A percentile compares a stretch with the other conserved stretches of the same genome.
Evolutionary conservation across 2,888 invertebrate species (phyloP).

Genomic region (Drosophila sordidula): DNA sequence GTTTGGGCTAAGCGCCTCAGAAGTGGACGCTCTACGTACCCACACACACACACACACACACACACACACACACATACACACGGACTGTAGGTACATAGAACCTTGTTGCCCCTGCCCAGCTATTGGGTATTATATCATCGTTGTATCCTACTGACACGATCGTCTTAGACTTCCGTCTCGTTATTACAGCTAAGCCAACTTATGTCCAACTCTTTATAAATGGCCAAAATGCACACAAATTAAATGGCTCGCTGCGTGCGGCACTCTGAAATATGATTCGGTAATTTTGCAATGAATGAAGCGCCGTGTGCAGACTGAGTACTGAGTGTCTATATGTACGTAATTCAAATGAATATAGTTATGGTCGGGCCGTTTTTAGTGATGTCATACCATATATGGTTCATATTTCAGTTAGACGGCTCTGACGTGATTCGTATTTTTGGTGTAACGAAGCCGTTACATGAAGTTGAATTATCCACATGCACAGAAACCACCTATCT

Average conservation of each 20-base stretch:
- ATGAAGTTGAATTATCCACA: slow-evolving; percentile 22
- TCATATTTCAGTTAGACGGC: slow-evolving; percentile 76
- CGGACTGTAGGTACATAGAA: slow-evolving; percentile 6
- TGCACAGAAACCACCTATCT: not conserved
- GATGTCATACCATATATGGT: slow-evolving; percentile 80
- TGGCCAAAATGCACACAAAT: slow-evolving; percentile 53
- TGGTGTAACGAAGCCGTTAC: slow-evolving; percentile 49
- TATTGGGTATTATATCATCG: slow-evolving; percentile 63
- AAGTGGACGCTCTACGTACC: slow-evolving; percentile 32
- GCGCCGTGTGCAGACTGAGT: slow-evolving; percentile 46
- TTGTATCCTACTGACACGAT: slow-evolving; percentile 42
- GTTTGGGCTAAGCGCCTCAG: slow-evolving; percentile 73
- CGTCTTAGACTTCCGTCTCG: slow-evolving; percentile 66
- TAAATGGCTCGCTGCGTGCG: slow-evolving; percentile 60
- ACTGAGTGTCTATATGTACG: slow-evolving; percentile 12
- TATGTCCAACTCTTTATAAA: slow-evolving; percentile 39
- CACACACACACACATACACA: slow-evolving; percentile 9
- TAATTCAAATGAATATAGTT: slow-evolving; percentile 38
- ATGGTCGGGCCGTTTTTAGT: slow-evolving; percentile 73
- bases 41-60: slow-evolving; percentile 8
- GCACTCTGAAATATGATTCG: slow-evolving; percentile 74
- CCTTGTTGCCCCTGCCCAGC: slow-evolving; percentile 36
- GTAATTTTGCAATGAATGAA: slow-evolving; percentile 57
- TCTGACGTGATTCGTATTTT: slow-evolving; percentile 60
- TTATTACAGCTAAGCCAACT: slow-evolving; percentile 32